These are phyloP conservation scores for Probosciger aterrimus DNA, from an alignment of 2,113 vertebrate species.

Conservation along the genomic window DNA sequence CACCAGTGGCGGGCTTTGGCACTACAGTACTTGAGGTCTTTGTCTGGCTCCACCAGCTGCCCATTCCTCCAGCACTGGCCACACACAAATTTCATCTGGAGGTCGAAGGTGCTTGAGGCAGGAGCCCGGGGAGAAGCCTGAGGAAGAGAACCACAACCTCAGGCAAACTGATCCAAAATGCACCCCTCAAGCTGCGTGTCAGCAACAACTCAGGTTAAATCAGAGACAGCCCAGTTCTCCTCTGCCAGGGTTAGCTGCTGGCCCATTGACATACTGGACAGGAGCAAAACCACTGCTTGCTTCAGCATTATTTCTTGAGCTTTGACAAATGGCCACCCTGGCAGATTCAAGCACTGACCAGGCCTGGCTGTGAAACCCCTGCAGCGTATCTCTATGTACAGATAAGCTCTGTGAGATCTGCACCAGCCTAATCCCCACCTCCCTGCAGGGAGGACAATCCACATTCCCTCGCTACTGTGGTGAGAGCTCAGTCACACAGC, in stretches of 20 bases:
- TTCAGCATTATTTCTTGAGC: background rate
- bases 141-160: conserved; percentile 29
- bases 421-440: background rate
- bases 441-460: background rate
- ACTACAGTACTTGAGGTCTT: conserved; percentile 87
- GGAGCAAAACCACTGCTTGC: background rate
- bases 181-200: background rate
- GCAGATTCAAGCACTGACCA: conserved; percentile 2
- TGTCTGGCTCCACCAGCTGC: conserved; percentile 87
- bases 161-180: background rate
- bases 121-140: conserved; percentile 65
- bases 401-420: background rate
- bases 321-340: background rate
- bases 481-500: background rate
- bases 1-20: conserved; percentile 91
- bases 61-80: conserved; percentile 87
- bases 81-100: conserved; percentile 93
- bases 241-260: background rate
- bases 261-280: background rate
- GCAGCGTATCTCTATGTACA: rapidly evolving
- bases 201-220: background rate
- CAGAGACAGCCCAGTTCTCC: background rate
- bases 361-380: background rate
- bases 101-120: conserved; percentile 73
- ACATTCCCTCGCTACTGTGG: rapidly evolving